Percentiles rank a stretch among this genome's conserved stretches.
Conservation (phyloP, 2,113 vertebrate species). For the Natator depressus region DNA sequence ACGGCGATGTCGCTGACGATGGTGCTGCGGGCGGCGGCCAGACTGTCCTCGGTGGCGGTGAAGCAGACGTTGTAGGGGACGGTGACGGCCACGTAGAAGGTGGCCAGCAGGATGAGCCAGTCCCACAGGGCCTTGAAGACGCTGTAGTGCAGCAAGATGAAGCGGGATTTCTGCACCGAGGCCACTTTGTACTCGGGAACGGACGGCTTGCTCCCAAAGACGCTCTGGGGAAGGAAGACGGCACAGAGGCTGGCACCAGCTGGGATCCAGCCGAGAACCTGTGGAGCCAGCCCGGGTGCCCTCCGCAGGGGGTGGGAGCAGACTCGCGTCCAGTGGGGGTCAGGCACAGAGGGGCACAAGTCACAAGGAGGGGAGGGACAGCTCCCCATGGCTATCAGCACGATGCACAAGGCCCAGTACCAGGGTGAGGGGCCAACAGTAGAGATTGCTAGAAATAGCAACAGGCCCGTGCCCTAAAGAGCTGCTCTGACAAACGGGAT, state of each 20-base stretch:
- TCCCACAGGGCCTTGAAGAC: slow-evolving; percentile 96
- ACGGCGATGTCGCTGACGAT: slow-evolving; percentile 93
- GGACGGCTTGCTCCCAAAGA: slow-evolving; percentile 90
- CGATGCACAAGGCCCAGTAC: rapidly evolving
- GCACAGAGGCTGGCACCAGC: not conserved
- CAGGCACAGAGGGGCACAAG: not conserved
- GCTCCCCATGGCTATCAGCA: rapidly evolving
- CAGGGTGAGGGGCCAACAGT: not conserved
- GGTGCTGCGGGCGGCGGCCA: slow-evolving; percentile 84
- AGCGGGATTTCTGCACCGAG: slow-evolving; percentile 91
- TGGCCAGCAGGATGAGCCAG: slow-evolving; percentile 94
- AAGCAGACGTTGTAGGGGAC: slow-evolving; percentile 98
- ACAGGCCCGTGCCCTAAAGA: not conserved
- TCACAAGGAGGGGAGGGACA: rapidly evolving
- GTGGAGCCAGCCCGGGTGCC: too few relatives aligned
- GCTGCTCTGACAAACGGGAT: not conserved
- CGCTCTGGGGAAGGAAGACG: slow-evolving; percentile 76
- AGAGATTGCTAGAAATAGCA: not conserved
- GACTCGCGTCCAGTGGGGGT: not conserved
- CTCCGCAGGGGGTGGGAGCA: too few relatives aligned
- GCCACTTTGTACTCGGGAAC: slow-evolving; percentile 96
- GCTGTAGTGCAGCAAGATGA: slow-evolving; percentile 97
- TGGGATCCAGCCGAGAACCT: too few relatives aligned
- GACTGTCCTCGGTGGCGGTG: slow-evolving; percentile 82
- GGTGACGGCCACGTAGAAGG: slow-evolving; percentile 94